phyloP scores from a whole-genome alignment of 2,888 invertebrate genomes.

The Epistrophe grossulariae region DNA sequence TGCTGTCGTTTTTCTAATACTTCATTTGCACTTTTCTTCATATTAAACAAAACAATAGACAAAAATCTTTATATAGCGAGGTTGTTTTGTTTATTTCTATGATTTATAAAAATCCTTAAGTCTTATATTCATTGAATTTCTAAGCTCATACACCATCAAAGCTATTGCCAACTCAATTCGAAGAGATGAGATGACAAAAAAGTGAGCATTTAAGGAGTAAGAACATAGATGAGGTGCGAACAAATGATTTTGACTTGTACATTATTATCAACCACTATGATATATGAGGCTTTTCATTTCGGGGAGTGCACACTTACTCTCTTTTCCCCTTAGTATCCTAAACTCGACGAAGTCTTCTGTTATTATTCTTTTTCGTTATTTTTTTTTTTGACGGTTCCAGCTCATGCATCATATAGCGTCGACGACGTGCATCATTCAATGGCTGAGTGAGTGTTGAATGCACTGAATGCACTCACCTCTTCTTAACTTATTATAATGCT shows the following conservation, averaged over 20 bases:
- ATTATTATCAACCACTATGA: slow-evolving; percentile 29
- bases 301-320: slow-evolving; percentile 38
- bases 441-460: slow-evolving; percentile 70
- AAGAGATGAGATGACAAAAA: slow-evolving; percentile 21
- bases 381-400: slow-evolving; percentile 14
- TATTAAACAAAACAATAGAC: slow-evolving; percentile 30
- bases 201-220: slow-evolving; percentile 46
- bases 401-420: slow-evolving; percentile 44
- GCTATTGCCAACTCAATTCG: slow-evolving; percentile 53
- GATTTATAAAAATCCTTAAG: slow-evolving; percentile 52
- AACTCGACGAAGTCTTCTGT: neutral
- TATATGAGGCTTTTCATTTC: slow-evolving; percentile 48
- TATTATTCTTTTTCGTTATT: slow-evolving; percentile 38
- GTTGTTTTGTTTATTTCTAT: slow-evolving; percentile 30
- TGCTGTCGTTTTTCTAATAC: slow-evolving; percentile 20
- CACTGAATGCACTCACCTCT: slow-evolving; percentile 75
- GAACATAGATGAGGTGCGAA: slow-evolving; percentile 58
- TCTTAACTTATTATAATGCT: slow-evolving; percentile 75
- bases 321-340: neutral
- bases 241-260: slow-evolving; percentile 54
- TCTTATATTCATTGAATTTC: slow-evolving; percentile 6
- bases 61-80: neutral
- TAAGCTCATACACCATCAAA: slow-evolving; percentile 36
- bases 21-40: slow-evolving; percentile 48
- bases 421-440: slow-evolving; percentile 68